Conservation (phyloP, 2,888 invertebrate species). For the Xestia sexstrigata region DNA sequence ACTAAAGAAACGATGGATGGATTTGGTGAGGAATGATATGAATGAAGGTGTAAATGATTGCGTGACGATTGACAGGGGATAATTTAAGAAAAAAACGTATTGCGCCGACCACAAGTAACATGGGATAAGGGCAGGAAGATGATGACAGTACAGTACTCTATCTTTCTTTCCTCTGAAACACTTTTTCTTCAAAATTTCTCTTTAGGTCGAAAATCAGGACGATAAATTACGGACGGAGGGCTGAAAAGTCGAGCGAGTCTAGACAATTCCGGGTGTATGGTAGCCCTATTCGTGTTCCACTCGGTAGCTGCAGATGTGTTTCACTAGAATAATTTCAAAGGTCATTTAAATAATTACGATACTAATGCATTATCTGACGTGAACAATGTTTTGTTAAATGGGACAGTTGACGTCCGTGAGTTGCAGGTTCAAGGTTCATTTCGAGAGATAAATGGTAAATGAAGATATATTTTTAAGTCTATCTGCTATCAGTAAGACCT, state of each 20-base stretch:
- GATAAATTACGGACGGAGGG: background rate
- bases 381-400: constrained; percentile 42
- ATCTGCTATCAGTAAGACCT: background rate
- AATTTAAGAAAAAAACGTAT: too few species aligned
- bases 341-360: constrained; percentile 60
- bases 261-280: background rate
- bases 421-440: constrained; percentile 49
- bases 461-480: constrained; percentile 14
- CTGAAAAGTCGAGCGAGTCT: background rate
- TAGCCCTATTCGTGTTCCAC: constrained; percentile 11
- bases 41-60: too few species aligned
- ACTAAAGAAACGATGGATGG: too few species aligned
- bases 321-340: constrained; percentile 53
- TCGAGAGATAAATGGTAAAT: background rate
- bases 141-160: too few species aligned
- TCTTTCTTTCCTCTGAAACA: too few species aligned
- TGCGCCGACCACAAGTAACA: too few species aligned
- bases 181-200: too few species aligned
- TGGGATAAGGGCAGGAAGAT: too few species aligned
- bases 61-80: too few species aligned
- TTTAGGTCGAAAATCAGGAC: too few species aligned
- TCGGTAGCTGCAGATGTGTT: constrained; percentile 29
- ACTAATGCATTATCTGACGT: constrained; percentile 46
- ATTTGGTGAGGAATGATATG: too few species aligned
- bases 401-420: constrained; percentile 17